Evolutionary conservation across 2,797 vertebrate species (phyloP).

Genomic region (Acrossocheilus fasciatus): DNA sequence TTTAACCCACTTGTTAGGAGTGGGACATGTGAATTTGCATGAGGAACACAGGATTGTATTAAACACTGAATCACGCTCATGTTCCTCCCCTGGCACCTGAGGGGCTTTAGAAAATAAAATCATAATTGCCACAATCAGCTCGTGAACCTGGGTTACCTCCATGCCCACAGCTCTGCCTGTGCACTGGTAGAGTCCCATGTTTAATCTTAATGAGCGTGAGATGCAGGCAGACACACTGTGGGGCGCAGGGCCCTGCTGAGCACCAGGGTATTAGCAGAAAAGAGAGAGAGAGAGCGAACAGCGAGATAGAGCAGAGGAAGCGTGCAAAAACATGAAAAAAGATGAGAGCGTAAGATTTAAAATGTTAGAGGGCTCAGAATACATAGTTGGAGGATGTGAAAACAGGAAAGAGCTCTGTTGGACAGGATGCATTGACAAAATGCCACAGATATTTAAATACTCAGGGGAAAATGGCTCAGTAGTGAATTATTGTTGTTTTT

Average conservation of each 20-base stretch:
- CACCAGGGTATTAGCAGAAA: conserved; percentile 38
- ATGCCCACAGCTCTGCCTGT: conserved; percentile 45
- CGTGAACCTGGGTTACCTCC: conserved; percentile 55
- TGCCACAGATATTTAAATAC: not conserved
- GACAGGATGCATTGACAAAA: conserved; percentile 16
- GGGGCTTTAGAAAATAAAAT: conserved; percentile 54
- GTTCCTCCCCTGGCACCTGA: conserved; percentile 49
- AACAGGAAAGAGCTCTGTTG: conserved; percentile 10
- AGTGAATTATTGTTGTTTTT: not conserved
- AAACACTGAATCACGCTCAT: conserved; percentile 53
- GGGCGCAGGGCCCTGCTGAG: conserved; percentile 53
- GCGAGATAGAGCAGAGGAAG: conserved; percentile 16
- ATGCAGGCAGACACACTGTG: conserved; percentile 46
- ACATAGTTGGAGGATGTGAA: conserved; percentile 20
- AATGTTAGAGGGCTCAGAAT: conserved; percentile 23
- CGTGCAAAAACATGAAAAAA: conserved; percentile 29
- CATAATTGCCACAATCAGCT: conserved; percentile 60
- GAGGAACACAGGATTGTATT: conserved; percentile 51
- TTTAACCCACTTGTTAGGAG: conserved; percentile 42
- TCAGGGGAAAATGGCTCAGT: not conserved
- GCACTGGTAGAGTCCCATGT: conserved; percentile 45
- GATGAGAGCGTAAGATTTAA: conserved; percentile 2
- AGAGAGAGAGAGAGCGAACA: conserved; percentile 14
- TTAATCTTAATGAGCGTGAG: conserved; percentile 60
- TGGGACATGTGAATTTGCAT: conserved; percentile 51